Evolutionary conservation across 2,888 invertebrate genomes (phyloP), one percentile per base, ranked within the genome.

Genomic region (Campaea margaritaria): DNA sequence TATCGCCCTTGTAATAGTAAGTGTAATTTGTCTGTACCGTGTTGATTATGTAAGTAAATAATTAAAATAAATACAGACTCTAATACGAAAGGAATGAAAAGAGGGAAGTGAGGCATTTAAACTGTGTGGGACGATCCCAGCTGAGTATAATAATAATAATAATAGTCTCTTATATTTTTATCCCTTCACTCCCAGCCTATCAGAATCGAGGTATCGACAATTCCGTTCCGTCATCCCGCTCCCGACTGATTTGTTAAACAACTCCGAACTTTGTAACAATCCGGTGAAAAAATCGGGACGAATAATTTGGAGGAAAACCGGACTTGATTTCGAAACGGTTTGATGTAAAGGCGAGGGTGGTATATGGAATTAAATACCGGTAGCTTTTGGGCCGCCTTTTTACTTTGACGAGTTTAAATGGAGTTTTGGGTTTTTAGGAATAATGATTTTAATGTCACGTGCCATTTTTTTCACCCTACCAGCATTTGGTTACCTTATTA

Each of bases 241-340:
- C 72, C 70, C 69, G 67, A 68, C 72, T 74, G 78, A 78, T 78
- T 79, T 76, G 73, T 73, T 66, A 66, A 70, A 71, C 68, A 71
- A 61, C 51, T 56, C 47, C 64, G 49, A 58, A 60, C 65, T 68
- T 64, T 49, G 61, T 49, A 65, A 67, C 69, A 68, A 66, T 44
- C 34, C 42, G 69, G 59, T 11, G 36, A 47, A 68, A 62, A 65
- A 62, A 56, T 61, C 36, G 14, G 16, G 58, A 50, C 50, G 45
- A 31, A 58, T 51, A 58, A 50, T 47, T 54, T 51, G 15, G 45
- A 52, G 21, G 31, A 14, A 49, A 54, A 54, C 39, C 28, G 42
- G 36, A 36, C 55, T 46, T 38, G 49, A 45, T 51, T 36, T 14
- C n/a, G 34, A 36, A 34, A 21, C 21, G 21, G 49, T 42, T 12